phyloP scores from a whole-genome alignment of 1,140 invertebrate genomes.

The Megalopta genalis region DNA sequence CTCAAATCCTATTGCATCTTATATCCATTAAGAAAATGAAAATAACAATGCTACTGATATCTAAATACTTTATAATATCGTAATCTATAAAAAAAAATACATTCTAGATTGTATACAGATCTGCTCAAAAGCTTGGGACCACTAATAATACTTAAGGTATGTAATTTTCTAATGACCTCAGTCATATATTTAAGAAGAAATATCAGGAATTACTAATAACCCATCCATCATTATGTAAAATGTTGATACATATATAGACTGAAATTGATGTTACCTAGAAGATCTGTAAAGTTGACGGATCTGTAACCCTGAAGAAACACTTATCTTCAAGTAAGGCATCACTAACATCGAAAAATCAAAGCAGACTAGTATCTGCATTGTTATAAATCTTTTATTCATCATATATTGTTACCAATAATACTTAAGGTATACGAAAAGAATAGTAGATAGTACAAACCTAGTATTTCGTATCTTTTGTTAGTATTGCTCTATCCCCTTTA shows the following conservation, averaged over 20 bases:
- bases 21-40: constrained; percentile 5
- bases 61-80: constrained; percentile 20
- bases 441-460: neutral
- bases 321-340: no score
- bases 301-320: no score
- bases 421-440: neutral
- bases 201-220: no score
- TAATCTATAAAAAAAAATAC: constrained; percentile 39
- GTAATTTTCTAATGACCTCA: no score
- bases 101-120: constrained; percentile 27
- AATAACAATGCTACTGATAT: neutral
- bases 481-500: neutral
- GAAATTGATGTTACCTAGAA: no score
- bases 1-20: constrained; percentile 55
- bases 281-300: no score
- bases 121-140: neutral
- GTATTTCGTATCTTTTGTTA: neutral
- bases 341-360: no score
- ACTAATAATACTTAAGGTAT: neutral
- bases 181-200: no score
- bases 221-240: no score
- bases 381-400: no score
- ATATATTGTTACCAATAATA: neutral
- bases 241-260: no score
- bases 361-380: no score